phyloP scores from a whole-genome alignment of 2,797 vertebrate genomes.

The Vultur gryphus region DNA sequence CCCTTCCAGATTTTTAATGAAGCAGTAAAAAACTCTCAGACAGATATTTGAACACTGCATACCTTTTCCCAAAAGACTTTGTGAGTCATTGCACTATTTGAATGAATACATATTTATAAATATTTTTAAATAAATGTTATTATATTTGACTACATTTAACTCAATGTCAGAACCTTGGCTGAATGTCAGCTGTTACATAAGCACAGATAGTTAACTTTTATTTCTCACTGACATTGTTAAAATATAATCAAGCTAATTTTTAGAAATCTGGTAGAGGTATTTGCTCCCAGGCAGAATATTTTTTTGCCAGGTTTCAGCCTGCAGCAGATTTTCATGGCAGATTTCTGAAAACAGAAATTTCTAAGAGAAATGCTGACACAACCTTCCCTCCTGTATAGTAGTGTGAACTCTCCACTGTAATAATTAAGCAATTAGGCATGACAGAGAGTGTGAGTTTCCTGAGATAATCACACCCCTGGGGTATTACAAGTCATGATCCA shows the following conservation, averaged over 20 bases:
- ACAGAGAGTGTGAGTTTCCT: slow-evolving; percentile 70
- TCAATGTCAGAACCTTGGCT: not conserved
- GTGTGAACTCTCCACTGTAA: slow-evolving; percentile 65
- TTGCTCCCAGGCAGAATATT: not conserved
- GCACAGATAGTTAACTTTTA: not conserved
- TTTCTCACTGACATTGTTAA: not conserved
- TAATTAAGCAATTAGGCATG: slow-evolving; percentile 80
- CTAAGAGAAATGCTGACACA: slow-evolving; percentile 67
- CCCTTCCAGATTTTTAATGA: not conserved
- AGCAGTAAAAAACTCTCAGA: not conserved
- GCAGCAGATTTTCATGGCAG: slow-evolving; percentile 20
- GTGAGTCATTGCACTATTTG: not conserved
- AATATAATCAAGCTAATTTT: slow-evolving; percentile 17
- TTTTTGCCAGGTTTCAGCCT: not conserved
- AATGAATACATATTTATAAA: not conserved
- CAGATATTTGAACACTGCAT: not conserved
- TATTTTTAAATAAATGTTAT: not conserved
- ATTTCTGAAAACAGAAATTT: slow-evolving; percentile 57
- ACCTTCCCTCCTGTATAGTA: slow-evolving; percentile 24
- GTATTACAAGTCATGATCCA: slow-evolving; percentile 72
- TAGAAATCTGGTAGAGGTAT: not conserved
- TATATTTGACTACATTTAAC: not conserved
- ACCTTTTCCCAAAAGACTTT: not conserved
- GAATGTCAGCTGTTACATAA: not conserved
- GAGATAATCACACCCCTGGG: slow-evolving; percentile 75